Percentiles rank a stretch among this genome's conserved stretches.
These are phyloP conservation scores for Neopipo cinnamomea DNA, from an alignment of 2,113 vertebrate genomes.

Conservation along the genomic window DNA sequence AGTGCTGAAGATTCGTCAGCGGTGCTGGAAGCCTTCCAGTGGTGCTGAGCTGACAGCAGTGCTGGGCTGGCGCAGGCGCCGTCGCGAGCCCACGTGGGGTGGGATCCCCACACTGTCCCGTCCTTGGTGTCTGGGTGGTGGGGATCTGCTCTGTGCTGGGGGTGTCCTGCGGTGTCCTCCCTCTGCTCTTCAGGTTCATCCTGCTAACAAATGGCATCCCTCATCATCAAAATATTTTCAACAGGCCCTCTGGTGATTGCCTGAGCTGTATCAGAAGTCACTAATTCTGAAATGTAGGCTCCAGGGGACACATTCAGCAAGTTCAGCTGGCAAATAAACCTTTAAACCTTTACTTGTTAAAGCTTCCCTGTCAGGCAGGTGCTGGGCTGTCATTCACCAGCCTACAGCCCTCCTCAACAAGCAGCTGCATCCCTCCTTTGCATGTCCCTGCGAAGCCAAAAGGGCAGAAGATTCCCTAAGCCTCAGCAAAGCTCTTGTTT, in stretches of 20 bases:
- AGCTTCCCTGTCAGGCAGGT: not conserved
- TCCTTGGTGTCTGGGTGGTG: accelerated
- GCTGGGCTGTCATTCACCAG: not conserved
- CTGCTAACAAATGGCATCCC: not conserved
- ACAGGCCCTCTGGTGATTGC: not conserved
- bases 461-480: not conserved
- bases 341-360: not conserved
- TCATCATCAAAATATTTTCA: not conserved
- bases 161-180: not conserved
- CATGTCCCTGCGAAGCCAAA: not conserved
- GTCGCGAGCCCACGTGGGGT: accelerated
- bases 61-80: not conserved
- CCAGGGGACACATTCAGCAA: not conserved
- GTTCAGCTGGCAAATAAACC: not conserved
- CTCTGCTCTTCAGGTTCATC: not conserved
- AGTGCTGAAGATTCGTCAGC: accelerated
- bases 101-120: not conserved
- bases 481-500: not conserved
- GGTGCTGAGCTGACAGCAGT: not conserved
- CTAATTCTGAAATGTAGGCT: not conserved
- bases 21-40: not conserved
- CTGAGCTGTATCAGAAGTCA: not conserved
- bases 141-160: not conserved
- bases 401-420: not conserved
- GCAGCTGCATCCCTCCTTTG: not conserved